Evolutionary conservation across 1,140 invertebrate species (phyloP).

Genomic region (Eupeodes corollae): DNA sequence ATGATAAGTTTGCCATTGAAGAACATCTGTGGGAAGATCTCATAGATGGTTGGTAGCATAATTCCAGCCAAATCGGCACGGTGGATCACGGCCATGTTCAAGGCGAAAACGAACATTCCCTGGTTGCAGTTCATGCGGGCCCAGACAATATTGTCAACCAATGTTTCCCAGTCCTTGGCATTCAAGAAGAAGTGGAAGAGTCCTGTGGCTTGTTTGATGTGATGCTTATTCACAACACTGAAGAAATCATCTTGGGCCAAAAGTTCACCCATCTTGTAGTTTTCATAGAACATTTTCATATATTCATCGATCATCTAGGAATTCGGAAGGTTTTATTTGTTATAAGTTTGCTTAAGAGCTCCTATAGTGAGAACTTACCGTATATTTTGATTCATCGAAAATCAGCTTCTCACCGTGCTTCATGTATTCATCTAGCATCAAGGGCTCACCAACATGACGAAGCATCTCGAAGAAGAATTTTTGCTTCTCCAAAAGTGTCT

Average conservation of each 20-base stretch:
- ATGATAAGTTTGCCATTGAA: slow-evolving; percentile 45
- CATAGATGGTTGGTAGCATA: slow-evolving; percentile 48
- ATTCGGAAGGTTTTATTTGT: background rate
- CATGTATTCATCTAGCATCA: slow-evolving; percentile 23
- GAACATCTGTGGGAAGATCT: slow-evolving; percentile 48
- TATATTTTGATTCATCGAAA: slow-evolving; percentile 13
- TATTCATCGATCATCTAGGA: slow-evolving; percentile 22
- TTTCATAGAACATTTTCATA: slow-evolving; percentile 28
- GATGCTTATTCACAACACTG: slow-evolving; percentile 21
- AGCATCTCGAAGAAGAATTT: slow-evolving; percentile 29
- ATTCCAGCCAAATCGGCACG: slow-evolving; percentile 46
- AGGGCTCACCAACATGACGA: slow-evolving; percentile 21
- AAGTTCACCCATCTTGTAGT: slow-evolving; percentile 17
- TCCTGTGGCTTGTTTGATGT: slow-evolving; percentile 41
- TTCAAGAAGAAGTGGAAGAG: slow-evolving; percentile 48
- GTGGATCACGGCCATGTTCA: slow-evolving; percentile 47
- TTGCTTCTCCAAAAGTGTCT: slow-evolving; percentile 18
- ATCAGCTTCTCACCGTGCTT: slow-evolving; percentile 15
- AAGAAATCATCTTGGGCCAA: slow-evolving; percentile 33
- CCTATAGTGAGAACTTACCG: slow-evolving; percentile 12
- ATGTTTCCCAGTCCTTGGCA: slow-evolving; percentile 51
- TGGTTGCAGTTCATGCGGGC: slow-evolving; percentile 48
- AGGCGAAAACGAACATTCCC: slow-evolving; percentile 46
- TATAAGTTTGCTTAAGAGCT: background rate
- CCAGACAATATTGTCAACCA: slow-evolving; percentile 50